Percentiles rank a stretch among this genome's conserved stretches.
Evolutionary conservation across 2,113 vertebrate genomes (phyloP).

Genomic region (Xiphias gladius): DNA sequence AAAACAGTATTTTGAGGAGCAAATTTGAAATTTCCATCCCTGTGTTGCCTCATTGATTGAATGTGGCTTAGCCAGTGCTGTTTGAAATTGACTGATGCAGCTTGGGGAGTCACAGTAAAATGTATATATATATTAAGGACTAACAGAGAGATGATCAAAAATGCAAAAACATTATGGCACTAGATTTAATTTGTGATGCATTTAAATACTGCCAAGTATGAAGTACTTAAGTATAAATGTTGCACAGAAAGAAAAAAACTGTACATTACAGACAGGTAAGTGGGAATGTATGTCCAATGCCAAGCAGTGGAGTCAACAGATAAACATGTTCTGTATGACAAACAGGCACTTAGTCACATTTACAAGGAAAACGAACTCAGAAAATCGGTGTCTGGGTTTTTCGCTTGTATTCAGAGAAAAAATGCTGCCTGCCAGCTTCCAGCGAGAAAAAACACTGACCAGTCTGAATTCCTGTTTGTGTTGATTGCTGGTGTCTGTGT

Average conservation of each 20-base stretch:
- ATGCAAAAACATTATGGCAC: neutral
- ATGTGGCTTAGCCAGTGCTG: neutral
- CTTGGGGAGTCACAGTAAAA: neutral
- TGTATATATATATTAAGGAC: neutral
- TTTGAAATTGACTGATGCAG: slow-evolving; percentile 14
- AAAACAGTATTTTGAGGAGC: neutral
- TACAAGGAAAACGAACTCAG: slow-evolving; percentile 30
- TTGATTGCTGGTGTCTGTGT: slow-evolving; percentile 70
- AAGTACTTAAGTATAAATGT: neutral
- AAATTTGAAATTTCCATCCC: slow-evolving; percentile 18
- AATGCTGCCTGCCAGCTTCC: slow-evolving; percentile 19
- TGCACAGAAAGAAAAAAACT: neutral
- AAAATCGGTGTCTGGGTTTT: slow-evolving; percentile 33
- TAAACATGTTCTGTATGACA: slow-evolving; percentile 38
- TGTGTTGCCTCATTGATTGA: slow-evolving; percentile 1
- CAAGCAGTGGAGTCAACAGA: slow-evolving; percentile 22
- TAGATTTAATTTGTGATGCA: slow-evolving; percentile 13
- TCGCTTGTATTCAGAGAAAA: slow-evolving; percentile 24
- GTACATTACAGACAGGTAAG: neutral
- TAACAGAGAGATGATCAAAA: neutral
- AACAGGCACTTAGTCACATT: slow-evolving; percentile 34
- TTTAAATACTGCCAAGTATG: neutral
- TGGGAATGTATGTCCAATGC: neutral
- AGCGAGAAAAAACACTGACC: slow-evolving; percentile 51
- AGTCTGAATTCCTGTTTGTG: slow-evolving; percentile 60